Percentiles rank a stretch among this genome's conserved stretches.
These are phyloP conservation scores for Cepaea nemoralis DNA, from an alignment of 1,140 invertebrate genomes.

Conservation along the genomic window DNA sequence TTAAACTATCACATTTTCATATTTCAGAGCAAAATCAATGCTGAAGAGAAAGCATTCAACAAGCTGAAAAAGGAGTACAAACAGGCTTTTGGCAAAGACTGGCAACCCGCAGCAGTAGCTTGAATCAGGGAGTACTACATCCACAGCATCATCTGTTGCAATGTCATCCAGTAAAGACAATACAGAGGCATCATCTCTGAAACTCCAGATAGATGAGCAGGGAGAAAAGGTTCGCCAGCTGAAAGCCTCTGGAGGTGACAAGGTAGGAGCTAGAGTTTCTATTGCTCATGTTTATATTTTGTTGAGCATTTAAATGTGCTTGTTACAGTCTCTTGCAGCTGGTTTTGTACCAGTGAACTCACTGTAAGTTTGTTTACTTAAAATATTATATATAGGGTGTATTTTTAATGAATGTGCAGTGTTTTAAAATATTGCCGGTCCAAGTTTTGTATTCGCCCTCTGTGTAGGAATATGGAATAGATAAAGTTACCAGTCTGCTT, in stretches of 20 bases:
- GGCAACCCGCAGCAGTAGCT: slow-evolving; percentile 56
- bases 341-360: too few species aligned
- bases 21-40: slow-evolving; percentile 74
- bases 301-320: too few species aligned
- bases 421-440: too few species aligned
- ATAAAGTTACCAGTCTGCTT: too few species aligned
- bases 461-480: too few species aligned
- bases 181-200: slow-evolving; percentile 60
- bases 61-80: slow-evolving; percentile 85
- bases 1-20: too few species aligned
- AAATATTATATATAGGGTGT: too few species aligned
- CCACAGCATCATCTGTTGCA: slow-evolving; percentile 39
- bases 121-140: neutral
- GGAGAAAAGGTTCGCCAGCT: slow-evolving; percentile 73
- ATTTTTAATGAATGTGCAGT: too few species aligned
- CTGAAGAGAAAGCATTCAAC: slow-evolving; percentile 81
- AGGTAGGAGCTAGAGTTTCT: slow-evolving; percentile 47
- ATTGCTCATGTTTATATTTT: too few species aligned
- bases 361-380: too few species aligned
- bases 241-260: slow-evolving; percentile 66
- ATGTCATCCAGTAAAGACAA: slow-evolving; percentile 46
- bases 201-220: slow-evolving; percentile 72
- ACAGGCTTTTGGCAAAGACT: slow-evolving; percentile 75
- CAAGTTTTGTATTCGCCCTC: too few species aligned
- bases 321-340: too few species aligned